phyloP scores from a whole-genome alignment of 2,113 vertebrate genomes.

The Hiodon alosoides region DNA sequence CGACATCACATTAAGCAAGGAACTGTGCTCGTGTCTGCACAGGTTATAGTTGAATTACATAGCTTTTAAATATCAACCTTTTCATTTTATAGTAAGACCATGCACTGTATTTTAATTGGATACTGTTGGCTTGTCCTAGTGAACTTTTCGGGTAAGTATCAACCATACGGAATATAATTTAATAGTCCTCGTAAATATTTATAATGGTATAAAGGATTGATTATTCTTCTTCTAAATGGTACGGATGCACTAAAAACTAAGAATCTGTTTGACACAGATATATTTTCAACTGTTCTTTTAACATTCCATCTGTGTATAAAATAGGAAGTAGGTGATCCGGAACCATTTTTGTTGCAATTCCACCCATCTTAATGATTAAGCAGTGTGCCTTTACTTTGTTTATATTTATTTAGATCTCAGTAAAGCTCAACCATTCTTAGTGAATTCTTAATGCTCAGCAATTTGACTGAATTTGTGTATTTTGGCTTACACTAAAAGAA shows the following conservation, averaged over 20 bases:
- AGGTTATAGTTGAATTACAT: too few species aligned
- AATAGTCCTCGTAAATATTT: not conserved
- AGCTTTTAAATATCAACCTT: too few species aligned
- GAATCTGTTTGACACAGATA: conserved; percentile 37
- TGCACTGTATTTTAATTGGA: conserved; percentile 47
- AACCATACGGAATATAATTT: not conserved
- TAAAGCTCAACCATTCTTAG: too few species aligned
- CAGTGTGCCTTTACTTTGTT: not conserved
- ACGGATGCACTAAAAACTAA: too few species aligned
- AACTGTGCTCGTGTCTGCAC: too few species aligned
- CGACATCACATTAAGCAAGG: not conserved
- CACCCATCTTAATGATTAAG: not conserved
- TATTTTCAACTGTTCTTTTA: conserved; percentile 40
- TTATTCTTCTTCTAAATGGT: conserved; percentile 24
- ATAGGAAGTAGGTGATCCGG: conserved; percentile 58
- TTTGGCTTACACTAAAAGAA: too few species aligned
- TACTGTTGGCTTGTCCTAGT: conserved; percentile 42
- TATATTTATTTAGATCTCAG: too few species aligned
- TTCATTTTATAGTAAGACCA: conserved; percentile 23
- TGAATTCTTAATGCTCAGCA: too few species aligned
- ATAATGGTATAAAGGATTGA: too few species aligned
- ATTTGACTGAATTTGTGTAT: not conserved
- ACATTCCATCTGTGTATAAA: conserved; percentile 61
- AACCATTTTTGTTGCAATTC: conserved; percentile 26
- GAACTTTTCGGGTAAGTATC: conserved; percentile 51